Evolutionary conservation across 2,113 vertebrate genomes (phyloP).

Genomic region (Cygnus buccinator): DNA sequence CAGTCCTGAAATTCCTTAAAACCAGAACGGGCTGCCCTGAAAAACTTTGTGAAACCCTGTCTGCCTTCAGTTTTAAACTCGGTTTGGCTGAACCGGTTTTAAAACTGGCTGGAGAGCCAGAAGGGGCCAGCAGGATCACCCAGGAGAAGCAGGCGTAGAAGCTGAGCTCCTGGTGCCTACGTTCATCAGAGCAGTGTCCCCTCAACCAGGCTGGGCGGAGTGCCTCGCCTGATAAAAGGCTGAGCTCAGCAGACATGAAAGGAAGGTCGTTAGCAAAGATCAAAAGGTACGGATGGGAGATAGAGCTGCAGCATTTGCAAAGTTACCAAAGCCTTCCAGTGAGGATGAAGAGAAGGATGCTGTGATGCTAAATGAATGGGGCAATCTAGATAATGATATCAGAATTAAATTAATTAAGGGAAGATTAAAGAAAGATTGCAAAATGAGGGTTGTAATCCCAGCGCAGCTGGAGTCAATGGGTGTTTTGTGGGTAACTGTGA

Average conservation of each 20-base stretch:
- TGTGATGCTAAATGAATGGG: slow-evolving; percentile 45
- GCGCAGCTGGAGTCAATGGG: background rate
- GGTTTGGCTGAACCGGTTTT: slow-evolving; percentile 42
- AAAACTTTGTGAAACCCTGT: background rate
- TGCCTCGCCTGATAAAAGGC: slow-evolving; percentile 34
- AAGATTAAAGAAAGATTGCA: slow-evolving; percentile 67
- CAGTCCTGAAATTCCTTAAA: background rate
- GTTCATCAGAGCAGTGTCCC: background rate
- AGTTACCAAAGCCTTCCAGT: slow-evolving; percentile 33
- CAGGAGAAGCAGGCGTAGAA: background rate
- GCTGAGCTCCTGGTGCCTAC: background rate
- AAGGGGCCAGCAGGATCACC: slow-evolving; percentile 18
- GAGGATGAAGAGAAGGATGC: slow-evolving; percentile 32
- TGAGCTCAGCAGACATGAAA: slow-evolving; percentile 61
- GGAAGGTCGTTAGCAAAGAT: slow-evolving; percentile 26
- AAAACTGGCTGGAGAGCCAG: slow-evolving; percentile 27
- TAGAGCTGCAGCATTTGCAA: slow-evolving; percentile 57
- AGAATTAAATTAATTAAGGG: slow-evolving; percentile 67
- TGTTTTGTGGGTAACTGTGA: background rate
- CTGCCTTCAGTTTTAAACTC: slow-evolving; percentile 9
- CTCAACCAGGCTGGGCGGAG: slow-evolving; percentile 38
- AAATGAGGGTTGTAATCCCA: slow-evolving; percentile 21
- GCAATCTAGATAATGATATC: slow-evolving; percentile 56
- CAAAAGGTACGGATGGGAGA: slow-evolving; percentile 57
- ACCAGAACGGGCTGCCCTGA: background rate